phyloP scores from a whole-genome alignment of 2,113 vertebrate genomes.

The Isurus oxyrinchus region DNA sequence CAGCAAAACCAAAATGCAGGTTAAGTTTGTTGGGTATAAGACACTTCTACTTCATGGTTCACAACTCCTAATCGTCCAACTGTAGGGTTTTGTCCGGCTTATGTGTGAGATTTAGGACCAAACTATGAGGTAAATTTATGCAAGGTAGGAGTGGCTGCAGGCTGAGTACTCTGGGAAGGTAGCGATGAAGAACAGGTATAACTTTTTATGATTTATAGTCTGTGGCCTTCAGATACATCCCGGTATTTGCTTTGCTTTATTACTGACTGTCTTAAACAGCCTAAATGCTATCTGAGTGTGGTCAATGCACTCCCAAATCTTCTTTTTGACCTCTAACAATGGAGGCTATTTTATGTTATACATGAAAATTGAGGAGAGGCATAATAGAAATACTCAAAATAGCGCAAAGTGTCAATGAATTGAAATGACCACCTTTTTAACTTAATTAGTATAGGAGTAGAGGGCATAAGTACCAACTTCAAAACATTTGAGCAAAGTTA shows the following conservation, averaged over 20 bases:
- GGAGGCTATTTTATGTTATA: neutral
- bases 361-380: neutral
- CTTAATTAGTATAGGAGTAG: neutral
- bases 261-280: neutral
- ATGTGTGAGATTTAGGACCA: neutral
- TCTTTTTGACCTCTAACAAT: neutral
- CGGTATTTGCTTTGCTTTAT: neutral
- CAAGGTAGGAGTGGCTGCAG: neutral
- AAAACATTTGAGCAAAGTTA: neutral
- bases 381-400: neutral
- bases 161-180: neutral
- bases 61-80: neutral
- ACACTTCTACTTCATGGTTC: neutral
- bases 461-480: neutral
- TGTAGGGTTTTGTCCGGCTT: neutral
- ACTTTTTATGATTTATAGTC: neutral
- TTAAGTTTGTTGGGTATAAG: neutral
- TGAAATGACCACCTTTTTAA: neutral
- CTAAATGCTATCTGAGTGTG: neutral
- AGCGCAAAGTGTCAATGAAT: neutral
- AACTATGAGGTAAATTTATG: neutral
- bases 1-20: neutral
- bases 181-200: neutral
- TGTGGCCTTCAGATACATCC: neutral
- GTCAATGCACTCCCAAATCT: neutral